phyloP scores from a whole-genome alignment of 2,113 vertebrate species.

The Odontesthes bonariensis region DNA sequence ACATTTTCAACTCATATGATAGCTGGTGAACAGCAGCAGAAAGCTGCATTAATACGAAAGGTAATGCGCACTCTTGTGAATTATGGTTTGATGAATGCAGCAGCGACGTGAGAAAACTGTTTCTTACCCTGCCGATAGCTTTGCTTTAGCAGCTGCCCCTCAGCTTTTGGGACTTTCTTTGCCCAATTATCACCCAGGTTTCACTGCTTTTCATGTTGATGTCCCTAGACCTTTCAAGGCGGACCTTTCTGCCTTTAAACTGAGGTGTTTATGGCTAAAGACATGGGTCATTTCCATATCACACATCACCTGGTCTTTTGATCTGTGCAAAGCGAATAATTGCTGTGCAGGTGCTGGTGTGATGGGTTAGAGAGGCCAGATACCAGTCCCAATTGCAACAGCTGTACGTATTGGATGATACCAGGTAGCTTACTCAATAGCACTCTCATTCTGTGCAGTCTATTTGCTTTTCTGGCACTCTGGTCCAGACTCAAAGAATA shows the following conservation, averaged over 20 bases:
- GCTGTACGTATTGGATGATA: background rate
- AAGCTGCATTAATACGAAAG: slow-evolving; percentile 1
- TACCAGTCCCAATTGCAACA: slow-evolving; percentile 25
- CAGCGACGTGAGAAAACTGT: slow-evolving; percentile 7
- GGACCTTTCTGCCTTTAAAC: slow-evolving; percentile 48
- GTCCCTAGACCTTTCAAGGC: slow-evolving; percentile 38
- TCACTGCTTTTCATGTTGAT: slow-evolving; percentile 31
- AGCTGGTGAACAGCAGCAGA: background rate
- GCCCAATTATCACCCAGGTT: slow-evolving; percentile 37
- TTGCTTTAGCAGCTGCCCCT: slow-evolving; percentile 34
- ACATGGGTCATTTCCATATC: slow-evolving; percentile 70
- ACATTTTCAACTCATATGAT: background rate
- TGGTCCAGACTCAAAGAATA: too few species aligned
- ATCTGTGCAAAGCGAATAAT: slow-evolving; percentile 24
- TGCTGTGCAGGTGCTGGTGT: slow-evolving; percentile 1
- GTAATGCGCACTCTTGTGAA: background rate
- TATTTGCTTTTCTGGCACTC: too few species aligned
- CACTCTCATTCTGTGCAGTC: background rate
- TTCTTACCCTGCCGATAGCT: slow-evolving; percentile 21
- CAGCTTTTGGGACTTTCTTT: slow-evolving; percentile 15
- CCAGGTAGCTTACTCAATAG: background rate
- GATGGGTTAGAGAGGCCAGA: slow-evolving; percentile 16
- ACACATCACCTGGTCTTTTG: slow-evolving; percentile 70
- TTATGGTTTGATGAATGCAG: slow-evolving; percentile 14
- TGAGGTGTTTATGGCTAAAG: slow-evolving; percentile 31